These are phyloP conservation scores for Pantherophis guttatus DNA, from an alignment of 2,113 vertebrate species.

Conservation along the genomic window DNA sequence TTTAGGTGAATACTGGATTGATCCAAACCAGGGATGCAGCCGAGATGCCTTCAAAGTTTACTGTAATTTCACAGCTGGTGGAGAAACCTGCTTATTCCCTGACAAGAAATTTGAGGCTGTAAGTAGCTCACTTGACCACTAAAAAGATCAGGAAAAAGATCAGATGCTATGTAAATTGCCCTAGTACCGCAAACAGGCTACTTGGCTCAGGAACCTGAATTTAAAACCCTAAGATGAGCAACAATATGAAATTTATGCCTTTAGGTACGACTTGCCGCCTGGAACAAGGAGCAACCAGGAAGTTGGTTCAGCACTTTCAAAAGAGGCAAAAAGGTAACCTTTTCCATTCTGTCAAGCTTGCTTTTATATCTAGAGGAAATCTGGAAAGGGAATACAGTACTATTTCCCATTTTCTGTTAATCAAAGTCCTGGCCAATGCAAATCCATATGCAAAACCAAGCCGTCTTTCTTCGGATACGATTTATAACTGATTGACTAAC, in stretches of 20 bases:
- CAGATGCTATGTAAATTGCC: neutral
- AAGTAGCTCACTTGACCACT: slow-evolving; percentile 38
- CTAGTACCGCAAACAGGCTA: neutral
- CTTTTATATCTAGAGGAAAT: neutral
- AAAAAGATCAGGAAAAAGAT: no score
- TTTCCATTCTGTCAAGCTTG: neutral
- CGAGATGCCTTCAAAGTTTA: slow-evolving; percentile 84
- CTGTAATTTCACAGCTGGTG: slow-evolving; percentile 90
- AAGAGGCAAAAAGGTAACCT: slow-evolving; percentile 82
- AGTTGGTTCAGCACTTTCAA: slow-evolving; percentile 88
- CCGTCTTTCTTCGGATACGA: neutral
- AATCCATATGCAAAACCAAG: neutral
- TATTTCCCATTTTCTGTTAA: neutral
- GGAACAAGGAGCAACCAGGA: slow-evolving; percentile 87
- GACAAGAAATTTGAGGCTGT: slow-evolving; percentile 85
- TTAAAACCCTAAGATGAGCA: rapidly evolving
- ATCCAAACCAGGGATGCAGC: slow-evolving; percentile 91
- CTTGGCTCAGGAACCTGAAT: neutral
- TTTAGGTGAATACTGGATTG: slow-evolving; percentile 93
- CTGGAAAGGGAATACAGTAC: neutral
- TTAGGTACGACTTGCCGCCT: slow-evolving; percentile 86
- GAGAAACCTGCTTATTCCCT: slow-evolving; percentile 87
- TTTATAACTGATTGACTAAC: neutral
- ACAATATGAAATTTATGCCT: neutral
- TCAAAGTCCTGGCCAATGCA: neutral